Evolutionary conservation across 2,797 vertebrate species (phyloP).

Genomic region (Anolis apletophallus): DNA sequence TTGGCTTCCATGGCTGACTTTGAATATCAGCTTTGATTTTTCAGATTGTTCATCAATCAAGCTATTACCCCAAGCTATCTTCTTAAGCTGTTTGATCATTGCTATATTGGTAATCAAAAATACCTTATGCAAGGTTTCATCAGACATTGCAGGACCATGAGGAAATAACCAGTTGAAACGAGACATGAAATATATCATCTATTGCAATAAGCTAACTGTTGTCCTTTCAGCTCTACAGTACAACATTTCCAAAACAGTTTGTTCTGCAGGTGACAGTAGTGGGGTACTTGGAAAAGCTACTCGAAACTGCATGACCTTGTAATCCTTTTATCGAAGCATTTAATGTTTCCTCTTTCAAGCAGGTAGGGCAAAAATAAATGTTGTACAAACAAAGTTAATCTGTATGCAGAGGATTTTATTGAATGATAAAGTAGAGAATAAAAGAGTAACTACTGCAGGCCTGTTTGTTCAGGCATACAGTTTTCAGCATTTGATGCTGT

Average conservation of each 20-base stretch:
- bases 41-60: too few relatives aligned
- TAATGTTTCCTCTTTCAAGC: slow-evolving; percentile 16
- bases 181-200: background rate
- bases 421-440: slow-evolving; percentile 32
- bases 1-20: too few relatives aligned
- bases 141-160: background rate
- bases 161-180: background rate
- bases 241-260: slow-evolving; percentile 18
- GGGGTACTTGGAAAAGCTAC: slow-evolving; percentile 16
- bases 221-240: background rate
- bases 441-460: background rate
- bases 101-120: background rate
- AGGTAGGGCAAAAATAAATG: slow-evolving; percentile 21
- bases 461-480: slow-evolving; percentile 8
- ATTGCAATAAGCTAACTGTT: background rate
- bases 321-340: slow-evolving; percentile 28
- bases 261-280: background rate
- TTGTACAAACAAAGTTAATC: slow-evolving; percentile 7
- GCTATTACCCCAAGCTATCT: background rate
- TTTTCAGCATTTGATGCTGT: background rate
- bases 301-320: background rate
- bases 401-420: background rate
- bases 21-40: too few relatives aligned
- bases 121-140: background rate
- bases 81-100: background rate